A percentile compares a stretch with the other conserved stretches of the same genome.
Evolutionary conservation across 2,797 vertebrate genomes (phyloP).

Genomic region (Oryzias sinensis): DNA sequence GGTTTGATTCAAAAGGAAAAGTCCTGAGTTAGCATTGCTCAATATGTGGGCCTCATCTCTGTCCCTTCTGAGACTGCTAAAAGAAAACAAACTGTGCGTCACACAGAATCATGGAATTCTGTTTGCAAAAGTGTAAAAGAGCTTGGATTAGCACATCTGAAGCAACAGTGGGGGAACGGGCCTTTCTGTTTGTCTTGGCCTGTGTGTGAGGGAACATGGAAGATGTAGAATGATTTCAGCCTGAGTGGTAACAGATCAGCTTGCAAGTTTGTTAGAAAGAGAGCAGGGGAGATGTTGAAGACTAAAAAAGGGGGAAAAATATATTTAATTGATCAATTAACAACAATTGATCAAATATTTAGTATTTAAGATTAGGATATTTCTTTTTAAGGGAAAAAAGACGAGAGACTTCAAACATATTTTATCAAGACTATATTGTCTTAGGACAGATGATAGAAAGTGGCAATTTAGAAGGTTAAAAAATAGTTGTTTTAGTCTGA

Average conservation of each 20-base stretch:
- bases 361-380: too few species aligned
- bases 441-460: too few species aligned
- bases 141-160: constrained; percentile 74
- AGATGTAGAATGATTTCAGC: constrained; percentile 34
- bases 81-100: constrained; percentile 61
- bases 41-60: constrained; percentile 54
- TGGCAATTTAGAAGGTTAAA: too few species aligned
- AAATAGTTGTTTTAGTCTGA: too few species aligned
- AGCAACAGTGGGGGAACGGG: constrained; percentile 45
- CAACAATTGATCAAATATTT: too few species aligned
- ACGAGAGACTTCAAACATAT: too few species aligned
- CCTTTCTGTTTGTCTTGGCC: constrained; percentile 69
- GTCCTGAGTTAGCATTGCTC: constrained; percentile 44
- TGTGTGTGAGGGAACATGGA: constrained; percentile 51
- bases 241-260: constrained; percentile 39
- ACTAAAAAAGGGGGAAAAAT: neutral
- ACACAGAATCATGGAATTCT: constrained; percentile 73
- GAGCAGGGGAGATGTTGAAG: constrained; percentile 7
- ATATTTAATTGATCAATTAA: too few species aligned
- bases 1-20: constrained; percentile 40
- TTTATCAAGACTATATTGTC: too few species aligned
- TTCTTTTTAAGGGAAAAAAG: too few species aligned
- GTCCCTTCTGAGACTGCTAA: constrained; percentile 54
- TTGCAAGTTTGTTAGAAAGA: constrained; percentile 10
- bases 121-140: constrained; percentile 70